Percentiles rank a stretch among this genome's conserved stretches.
Evolutionary conservation across 2,888 invertebrate genomes (phyloP).

Genomic region (Apotomis capreana): DNA sequence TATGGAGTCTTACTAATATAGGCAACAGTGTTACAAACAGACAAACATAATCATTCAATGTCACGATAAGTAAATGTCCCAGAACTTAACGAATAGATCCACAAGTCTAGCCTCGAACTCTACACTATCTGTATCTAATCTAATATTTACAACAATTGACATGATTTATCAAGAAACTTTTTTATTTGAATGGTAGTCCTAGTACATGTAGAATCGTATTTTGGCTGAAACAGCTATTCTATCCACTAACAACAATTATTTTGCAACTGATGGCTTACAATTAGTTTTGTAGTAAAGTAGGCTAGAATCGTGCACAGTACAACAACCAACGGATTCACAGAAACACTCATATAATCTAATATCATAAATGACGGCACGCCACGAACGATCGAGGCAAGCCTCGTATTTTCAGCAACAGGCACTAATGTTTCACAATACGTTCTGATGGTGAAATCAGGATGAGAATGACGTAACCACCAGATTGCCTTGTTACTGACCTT

Average conservation of each 20-base stretch:
- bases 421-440: not conserved
- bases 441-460: constrained; percentile 1
- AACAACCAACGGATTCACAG: constrained; percentile 24
- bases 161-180: constrained; percentile 14
- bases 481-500: not conserved
- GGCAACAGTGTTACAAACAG: constrained; percentile 38
- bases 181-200: constrained; percentile 2
- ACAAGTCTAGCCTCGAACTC: constrained; percentile 30
- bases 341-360: constrained; percentile 21
- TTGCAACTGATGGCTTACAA: constrained; percentile 7
- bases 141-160: constrained; percentile 44
- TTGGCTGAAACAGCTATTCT: constrained; percentile 16
- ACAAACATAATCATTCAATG: constrained; percentile 41
- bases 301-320: constrained; percentile 28
- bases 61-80: constrained; percentile 38
- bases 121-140: constrained; percentile 11
- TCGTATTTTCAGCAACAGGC: constrained; percentile 3
- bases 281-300: constrained; percentile 18
- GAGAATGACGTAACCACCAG: not conserved
- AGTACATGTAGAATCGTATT: not conserved
- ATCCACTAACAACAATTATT: constrained; percentile 32
- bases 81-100: constrained; percentile 19
- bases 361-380: constrained; percentile 4
- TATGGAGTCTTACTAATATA: constrained; percentile 40
- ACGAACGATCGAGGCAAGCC: not conserved